These are phyloP conservation scores for Apeira syringaria DNA, from an alignment of 2,888 invertebrate species.

Conservation along the genomic window DNA sequence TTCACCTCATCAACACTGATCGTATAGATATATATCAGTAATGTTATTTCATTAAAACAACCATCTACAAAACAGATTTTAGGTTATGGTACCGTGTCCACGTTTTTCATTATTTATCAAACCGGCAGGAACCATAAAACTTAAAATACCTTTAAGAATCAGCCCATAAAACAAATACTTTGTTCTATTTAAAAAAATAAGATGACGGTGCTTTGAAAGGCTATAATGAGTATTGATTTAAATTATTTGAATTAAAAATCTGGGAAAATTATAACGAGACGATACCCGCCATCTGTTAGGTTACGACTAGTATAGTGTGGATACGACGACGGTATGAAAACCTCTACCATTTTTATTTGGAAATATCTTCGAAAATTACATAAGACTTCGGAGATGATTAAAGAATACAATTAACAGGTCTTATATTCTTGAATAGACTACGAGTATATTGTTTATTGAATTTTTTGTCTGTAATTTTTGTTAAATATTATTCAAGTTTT, in stretches of 20 bases:
- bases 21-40: constrained; percentile 45
- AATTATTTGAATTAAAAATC: constrained; percentile 79
- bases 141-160: constrained; percentile 75
- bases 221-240: constrained; percentile 83
- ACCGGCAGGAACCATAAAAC: constrained; percentile 64
- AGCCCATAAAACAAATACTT: constrained; percentile 78
- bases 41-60: constrained; percentile 49
- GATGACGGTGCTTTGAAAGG: constrained; percentile 78
- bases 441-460: not conserved
- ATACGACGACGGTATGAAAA: constrained; percentile 25
- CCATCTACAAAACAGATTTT: constrained; percentile 48
- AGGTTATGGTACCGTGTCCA: no score
- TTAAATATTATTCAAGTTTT: no score
- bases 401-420: no score
- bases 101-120: constrained; percentile 73
- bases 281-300: constrained; percentile 63
- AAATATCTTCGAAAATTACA: no score
- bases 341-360: no score
- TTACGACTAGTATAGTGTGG: constrained; percentile 47
- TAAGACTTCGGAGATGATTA: no score
- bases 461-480: no score
- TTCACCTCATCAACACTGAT: constrained; percentile 35
- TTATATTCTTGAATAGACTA: no score
- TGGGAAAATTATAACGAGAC: constrained; percentile 79
- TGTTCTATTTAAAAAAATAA: constrained; percentile 67